phyloP scores from a whole-genome alignment of 2,797 vertebrate species.

The Tamandua tetradactyla region DNA sequence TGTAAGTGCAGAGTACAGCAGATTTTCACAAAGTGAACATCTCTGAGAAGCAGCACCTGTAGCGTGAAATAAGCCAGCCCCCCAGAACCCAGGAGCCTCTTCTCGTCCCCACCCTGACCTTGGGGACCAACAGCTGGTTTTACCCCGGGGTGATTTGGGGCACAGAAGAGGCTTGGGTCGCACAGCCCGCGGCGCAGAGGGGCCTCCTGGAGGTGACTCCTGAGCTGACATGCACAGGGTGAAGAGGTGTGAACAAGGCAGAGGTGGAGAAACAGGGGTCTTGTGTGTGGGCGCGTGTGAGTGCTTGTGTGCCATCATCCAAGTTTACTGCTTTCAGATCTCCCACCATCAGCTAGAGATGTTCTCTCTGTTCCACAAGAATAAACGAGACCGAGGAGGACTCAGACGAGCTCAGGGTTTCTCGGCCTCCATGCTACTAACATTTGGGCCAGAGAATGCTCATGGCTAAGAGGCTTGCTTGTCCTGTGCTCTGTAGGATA shows the following conservation, averaged over 20 bases:
- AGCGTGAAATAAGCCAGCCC: not conserved
- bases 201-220: not conserved
- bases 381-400: not conserved
- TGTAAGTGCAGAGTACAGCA: accelerated
- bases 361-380: not conserved
- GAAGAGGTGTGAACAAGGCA: accelerated
- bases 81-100: not conserved
- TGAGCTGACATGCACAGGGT: not conserved
- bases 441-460: not conserved
- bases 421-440: accelerated
- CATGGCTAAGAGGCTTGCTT: too few species aligned
- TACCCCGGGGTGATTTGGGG: not conserved
- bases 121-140: too few species aligned
- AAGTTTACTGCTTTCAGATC: not conserved
- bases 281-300: too few species aligned
- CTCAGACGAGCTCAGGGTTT: not conserved
- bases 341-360: not conserved
- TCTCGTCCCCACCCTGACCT: too few species aligned
- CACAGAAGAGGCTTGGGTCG: not conserved
- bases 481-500: accelerated
- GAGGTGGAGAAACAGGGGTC: not conserved
- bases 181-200: accelerated
- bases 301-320: accelerated
- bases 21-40: not conserved
- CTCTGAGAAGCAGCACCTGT: not conserved